Base-by-base conservation (phyloP, 2,113 vertebrate species). In the Apistogramma diplotaenia region DNA sequence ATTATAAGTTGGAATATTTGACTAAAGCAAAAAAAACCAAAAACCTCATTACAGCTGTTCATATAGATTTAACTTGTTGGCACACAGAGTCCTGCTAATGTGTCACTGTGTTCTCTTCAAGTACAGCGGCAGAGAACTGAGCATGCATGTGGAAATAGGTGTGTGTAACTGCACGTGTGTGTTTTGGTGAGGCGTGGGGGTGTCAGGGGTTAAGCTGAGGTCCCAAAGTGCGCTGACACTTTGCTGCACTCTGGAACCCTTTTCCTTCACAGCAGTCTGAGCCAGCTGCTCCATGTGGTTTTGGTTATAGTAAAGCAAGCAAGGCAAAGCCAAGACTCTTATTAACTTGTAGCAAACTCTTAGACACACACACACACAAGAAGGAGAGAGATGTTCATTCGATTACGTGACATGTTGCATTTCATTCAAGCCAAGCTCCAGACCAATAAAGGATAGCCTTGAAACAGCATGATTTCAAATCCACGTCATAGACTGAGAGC, bases 241-340 rank as follows among this genome's bases (percentile, higher is more conserved):
- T 55, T 59, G 56, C 80, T 79, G 76, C 78, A 46, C 82, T 84
- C 53, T 55, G 62, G 65, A 82, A 67, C 16, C 12, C 70, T 79
- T 70, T 70, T 62, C 35, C 53, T n/a, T 35, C 49, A 10, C 76
- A 25, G 76, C 84, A 51, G 73, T 74, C 78, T 73, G 60, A 83
- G 78, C 85, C 91, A 91, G 86, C 80, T 27, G 73, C 65, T 79
- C 79, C 89, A 91, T 93, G 85, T 93, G 90, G 89, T 57, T 87
- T 53, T 76, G 23, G 82, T 94, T 93, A 93, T 21, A 80, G 67
- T 76, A 53, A 51, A 71, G 40, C 27, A 58, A 81, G 80, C 78
- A 72, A 16, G 70, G 61, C 81, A 80, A 62, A 79, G 86, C 86
- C 89, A 85, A 87, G 74, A 75, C 79, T 86, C 54, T 90, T 77